A percentile compares a stretch with the other conserved stretches of the same genome.
phyloP scores from a whole-genome alignment of 2,797 vertebrate genomes.

The Galago senegalensis region DNA sequence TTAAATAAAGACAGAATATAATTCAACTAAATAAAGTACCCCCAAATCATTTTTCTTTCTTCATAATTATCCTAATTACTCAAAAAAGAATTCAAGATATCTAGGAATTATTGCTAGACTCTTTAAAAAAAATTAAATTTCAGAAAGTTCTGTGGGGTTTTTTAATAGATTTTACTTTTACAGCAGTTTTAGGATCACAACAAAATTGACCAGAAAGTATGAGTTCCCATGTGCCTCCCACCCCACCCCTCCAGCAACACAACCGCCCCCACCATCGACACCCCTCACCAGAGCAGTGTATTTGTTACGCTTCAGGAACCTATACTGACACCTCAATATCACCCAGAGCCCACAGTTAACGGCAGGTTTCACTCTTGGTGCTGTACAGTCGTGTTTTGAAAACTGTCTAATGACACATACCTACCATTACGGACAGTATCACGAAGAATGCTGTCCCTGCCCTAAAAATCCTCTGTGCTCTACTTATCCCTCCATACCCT shows the following conservation, averaged over 20 bases:
- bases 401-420: too few species aligned
- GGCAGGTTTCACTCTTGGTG: not conserved
- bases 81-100: not conserved
- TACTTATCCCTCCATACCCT: not conserved
- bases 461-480: not conserved
- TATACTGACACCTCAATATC: not conserved
- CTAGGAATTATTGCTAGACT: not conserved
- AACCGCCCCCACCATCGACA: too few species aligned
- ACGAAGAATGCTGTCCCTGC: not conserved
- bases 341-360: not conserved
- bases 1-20: not conserved
- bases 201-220: not conserved
- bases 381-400: not conserved
- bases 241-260: not conserved
- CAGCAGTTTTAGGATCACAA: not conserved
- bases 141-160: not conserved
- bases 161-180: not conserved
- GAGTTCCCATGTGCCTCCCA: not conserved
- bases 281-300: not conserved
- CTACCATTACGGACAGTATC: not conserved
- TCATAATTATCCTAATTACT: conserved; percentile 18
- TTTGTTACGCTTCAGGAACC: not conserved
- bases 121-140: not conserved
- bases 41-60: not conserved
- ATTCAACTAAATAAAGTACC: not conserved